These are phyloP conservation scores for honey bee (Apis mellifera) DNA, from an alignment of 1,140 invertebrate species.

Conservation along the genomic window Amel_HAv3.1 CM009938.2:960501-961000, in stretches of 20 bases:
- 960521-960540: slow-evolving; percentile 67
- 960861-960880: no score
- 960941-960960: no score
- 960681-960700: slow-evolving; percentile 45
- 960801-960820: slow-evolving; percentile 38
- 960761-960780: slow-evolving; percentile 69
- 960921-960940: no score
- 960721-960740: slow-evolving; percentile 80
- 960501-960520: slow-evolving; percentile 63
- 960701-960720: slow-evolving; percentile 64
- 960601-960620: slow-evolving; percentile 50
- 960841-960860: no score
- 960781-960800: slow-evolving; percentile 71
- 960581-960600: slow-evolving; percentile 44
- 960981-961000: no score
- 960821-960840: slow-evolving; percentile 25
- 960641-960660: slow-evolving; percentile 61
- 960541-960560: slow-evolving; percentile 50
- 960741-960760: slow-evolving; percentile 80
- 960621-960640: slow-evolving; percentile 47
- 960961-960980: no score
- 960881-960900: no score
- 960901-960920: not conserved
- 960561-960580: slow-evolving; percentile 41
- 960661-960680: slow-evolving; percentile 46